These are phyloP conservation scores for Clamator glandarius DNA, from an alignment of 2,797 vertebrate genomes.

Conservation along the genomic window DNA sequence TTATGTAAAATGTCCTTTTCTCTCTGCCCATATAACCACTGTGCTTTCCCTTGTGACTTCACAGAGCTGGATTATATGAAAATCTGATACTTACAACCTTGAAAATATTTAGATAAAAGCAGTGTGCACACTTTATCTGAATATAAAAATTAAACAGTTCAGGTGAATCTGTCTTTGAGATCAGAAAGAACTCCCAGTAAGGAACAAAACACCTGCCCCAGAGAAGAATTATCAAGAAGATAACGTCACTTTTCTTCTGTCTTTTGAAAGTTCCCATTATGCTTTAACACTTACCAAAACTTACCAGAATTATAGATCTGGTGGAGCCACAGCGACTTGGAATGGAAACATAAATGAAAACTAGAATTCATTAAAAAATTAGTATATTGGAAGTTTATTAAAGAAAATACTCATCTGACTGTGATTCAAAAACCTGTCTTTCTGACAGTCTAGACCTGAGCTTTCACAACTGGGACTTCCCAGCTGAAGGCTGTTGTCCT, in stretches of 20 bases:
- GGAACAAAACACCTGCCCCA: background rate
- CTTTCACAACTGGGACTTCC: background rate
- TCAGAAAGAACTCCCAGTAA: background rate
- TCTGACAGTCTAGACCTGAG: background rate
- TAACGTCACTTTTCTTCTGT: background rate
- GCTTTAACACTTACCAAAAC: background rate
- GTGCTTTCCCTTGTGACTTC: conserved; percentile 1
- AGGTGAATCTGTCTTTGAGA: background rate
- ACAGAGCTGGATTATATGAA: conserved; percentile 15
- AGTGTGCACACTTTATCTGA: background rate
- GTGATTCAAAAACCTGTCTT: background rate
- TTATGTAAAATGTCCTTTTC: background rate
- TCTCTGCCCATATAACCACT: background rate
- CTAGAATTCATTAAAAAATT: background rate
- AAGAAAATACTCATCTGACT: background rate
- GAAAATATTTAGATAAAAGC: background rate
- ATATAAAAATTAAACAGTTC: background rate
- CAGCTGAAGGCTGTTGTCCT: background rate
- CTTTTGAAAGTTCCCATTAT: background rate
- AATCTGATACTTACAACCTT: background rate
- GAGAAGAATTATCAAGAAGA: background rate
- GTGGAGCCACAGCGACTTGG: background rate
- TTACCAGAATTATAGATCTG: background rate
- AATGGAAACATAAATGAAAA: background rate
- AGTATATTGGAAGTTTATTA: background rate